A percentile compares a stretch with the other conserved stretches of the same genome.
Conservation (phyloP, 2,888 invertebrate species). For the Nomada ruficornis region DNA sequence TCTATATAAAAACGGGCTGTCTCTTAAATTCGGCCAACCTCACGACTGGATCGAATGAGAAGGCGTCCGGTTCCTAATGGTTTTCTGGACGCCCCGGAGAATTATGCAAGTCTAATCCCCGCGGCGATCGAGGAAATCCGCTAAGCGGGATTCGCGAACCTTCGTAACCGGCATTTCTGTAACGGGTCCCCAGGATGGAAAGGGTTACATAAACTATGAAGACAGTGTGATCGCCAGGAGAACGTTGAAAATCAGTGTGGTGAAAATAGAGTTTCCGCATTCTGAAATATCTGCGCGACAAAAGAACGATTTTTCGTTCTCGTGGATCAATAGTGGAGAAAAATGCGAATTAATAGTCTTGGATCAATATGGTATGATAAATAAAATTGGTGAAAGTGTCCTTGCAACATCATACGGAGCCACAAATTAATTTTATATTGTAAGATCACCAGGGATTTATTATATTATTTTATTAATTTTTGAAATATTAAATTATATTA, state of each 20-base stretch:
- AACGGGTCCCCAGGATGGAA: background rate
- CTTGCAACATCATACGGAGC: too few relatives aligned
- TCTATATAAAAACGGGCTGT: background rate
- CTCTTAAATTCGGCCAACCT: conserved; percentile 37
- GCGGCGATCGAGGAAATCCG: conserved; percentile 59
- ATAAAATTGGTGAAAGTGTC: too few relatives aligned
- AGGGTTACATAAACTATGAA: background rate
- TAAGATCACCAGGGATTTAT: too few relatives aligned
- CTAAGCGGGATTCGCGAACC: conserved; percentile 62
- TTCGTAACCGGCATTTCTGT: conserved; percentile 9
- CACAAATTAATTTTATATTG: too few relatives aligned
- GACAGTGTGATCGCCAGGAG: background rate
- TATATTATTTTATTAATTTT: too few relatives aligned
- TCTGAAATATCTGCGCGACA: background rate
- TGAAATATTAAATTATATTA: too few relatives aligned
- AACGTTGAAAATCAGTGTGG: conserved; percentile 5
- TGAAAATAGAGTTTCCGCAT: background rate
- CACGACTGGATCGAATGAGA: conserved; percentile 44
- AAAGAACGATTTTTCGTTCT: background rate
- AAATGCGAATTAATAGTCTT: too few relatives aligned
- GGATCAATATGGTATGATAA: too few relatives aligned
- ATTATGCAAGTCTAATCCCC: conserved; percentile 69
- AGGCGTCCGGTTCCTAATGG: conserved; percentile 48
- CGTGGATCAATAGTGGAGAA: background rate
- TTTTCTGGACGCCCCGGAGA: conserved; percentile 56